These are phyloP conservation scores for Lagothrix lagotricha DNA, from an alignment of 2,797 vertebrate species.

Conservation along the genomic window DNA sequence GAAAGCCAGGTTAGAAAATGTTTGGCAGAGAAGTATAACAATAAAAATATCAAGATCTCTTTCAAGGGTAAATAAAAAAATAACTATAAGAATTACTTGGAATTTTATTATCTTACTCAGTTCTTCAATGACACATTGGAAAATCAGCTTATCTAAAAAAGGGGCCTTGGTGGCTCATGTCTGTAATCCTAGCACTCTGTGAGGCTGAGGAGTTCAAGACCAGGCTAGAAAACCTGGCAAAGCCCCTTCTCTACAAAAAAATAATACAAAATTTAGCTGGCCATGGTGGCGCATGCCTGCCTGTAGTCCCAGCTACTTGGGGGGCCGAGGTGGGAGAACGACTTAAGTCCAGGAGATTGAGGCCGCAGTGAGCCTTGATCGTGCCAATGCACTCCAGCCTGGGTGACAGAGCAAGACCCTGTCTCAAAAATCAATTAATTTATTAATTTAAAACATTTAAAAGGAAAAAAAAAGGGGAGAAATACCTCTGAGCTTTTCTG, in stretches of 20 bases:
- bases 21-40: background rate
- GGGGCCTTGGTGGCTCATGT: rapidly evolving
- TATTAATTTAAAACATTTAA: background rate
- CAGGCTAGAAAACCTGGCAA: background rate
- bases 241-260: background rate
- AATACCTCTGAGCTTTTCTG: background rate
- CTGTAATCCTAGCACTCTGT: background rate
- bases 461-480: background rate
- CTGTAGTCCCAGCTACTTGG: background rate
- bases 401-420: background rate
- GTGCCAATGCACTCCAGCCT: background rate
- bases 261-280: background rate
- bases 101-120: background rate
- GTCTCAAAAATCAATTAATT: background rate
- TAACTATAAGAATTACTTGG: background rate
- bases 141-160: background rate
- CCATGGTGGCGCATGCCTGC: background rate
- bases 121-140: background rate
- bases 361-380: background rate
- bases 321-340: background rate
- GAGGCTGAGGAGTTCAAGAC: background rate
- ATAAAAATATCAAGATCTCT: background rate
- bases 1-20: background rate
- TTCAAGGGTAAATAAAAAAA: background rate
- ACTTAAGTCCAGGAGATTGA: background rate